Conservation (phyloP, 2,888 invertebrate species). For the Drosophila conformis region DNA sequence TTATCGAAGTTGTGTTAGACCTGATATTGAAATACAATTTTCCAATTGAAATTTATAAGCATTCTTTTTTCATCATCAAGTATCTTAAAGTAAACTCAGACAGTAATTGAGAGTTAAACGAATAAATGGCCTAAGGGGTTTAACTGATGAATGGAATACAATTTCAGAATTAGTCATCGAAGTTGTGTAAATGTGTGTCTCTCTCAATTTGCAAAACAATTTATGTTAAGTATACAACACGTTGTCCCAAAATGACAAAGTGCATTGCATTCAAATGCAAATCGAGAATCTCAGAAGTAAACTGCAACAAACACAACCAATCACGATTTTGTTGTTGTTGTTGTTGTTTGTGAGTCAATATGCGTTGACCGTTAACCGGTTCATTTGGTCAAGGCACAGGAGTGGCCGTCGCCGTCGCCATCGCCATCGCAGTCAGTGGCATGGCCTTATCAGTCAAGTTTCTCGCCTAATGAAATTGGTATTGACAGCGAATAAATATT, state of each 20-base stretch:
- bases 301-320: not conserved
- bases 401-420: not conserved
- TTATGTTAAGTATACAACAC: constrained; percentile 35
- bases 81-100: no score
- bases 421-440: constrained; percentile 2
- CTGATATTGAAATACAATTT: no score
- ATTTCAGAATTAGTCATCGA: not conserved
- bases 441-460: constrained; percentile 45
- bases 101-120: no score
- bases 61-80: no score
- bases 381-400: not conserved
- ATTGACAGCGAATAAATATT: constrained; percentile 54
- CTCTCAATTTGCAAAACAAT: not conserved
- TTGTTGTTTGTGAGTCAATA: constrained; percentile 9
- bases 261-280: not conserved
- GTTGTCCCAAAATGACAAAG: not conserved
- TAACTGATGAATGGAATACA: not conserved
- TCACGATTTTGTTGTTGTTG: not conserved
- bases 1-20: no score
- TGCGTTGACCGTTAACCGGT: constrained; percentile 22
- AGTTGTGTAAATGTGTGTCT: not conserved
- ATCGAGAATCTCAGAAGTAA: not conserved
- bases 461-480: constrained; percentile 38
- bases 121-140: no score
- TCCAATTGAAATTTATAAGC: no score